phyloP scores from a whole-genome alignment of 1,140 invertebrate species.

The Calliopsis andreniformis region DNA sequence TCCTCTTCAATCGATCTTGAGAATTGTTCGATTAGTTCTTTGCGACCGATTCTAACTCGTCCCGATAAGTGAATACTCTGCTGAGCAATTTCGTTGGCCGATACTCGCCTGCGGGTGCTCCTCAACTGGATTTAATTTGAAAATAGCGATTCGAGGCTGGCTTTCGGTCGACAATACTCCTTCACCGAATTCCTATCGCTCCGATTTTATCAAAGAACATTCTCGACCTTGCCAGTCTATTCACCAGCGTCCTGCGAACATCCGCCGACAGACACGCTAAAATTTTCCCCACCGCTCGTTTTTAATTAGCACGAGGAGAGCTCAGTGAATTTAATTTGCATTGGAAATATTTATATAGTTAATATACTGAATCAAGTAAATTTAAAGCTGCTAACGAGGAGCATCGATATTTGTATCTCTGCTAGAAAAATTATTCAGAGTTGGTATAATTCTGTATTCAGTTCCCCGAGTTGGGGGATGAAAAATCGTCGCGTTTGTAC shows the following conservation, averaged over 20 bases:
- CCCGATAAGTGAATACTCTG: constrained; percentile 32
- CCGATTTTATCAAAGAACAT: background rate
- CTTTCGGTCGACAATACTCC: background rate
- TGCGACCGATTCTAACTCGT: background rate
- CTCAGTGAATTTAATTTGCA: background rate
- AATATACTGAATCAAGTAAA: background rate
- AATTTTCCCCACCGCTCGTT: background rate
- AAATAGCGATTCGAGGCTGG: background rate
- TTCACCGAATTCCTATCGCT: background rate
- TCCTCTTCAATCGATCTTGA: constrained; percentile 27
- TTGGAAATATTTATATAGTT: background rate
- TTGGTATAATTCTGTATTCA: background rate
- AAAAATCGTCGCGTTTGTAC: background rate
- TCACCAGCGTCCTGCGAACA: no score
- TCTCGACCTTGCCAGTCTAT: background rate
- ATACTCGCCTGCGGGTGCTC: background rate
- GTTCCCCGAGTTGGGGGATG: background rate
- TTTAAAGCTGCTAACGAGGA: background rate
- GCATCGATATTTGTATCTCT: background rate
- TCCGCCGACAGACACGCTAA: background rate
- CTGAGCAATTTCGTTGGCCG: constrained; percentile 19
- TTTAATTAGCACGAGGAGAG: background rate
- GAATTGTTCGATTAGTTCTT: background rate
- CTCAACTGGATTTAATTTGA: constrained; percentile 22
- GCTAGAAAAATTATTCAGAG: background rate